Percentiles rank a stretch among this genome's conserved stretches.
Conservation (phyloP, 2,888 invertebrate genomes). For the Sepiola atlantica region DNA sequence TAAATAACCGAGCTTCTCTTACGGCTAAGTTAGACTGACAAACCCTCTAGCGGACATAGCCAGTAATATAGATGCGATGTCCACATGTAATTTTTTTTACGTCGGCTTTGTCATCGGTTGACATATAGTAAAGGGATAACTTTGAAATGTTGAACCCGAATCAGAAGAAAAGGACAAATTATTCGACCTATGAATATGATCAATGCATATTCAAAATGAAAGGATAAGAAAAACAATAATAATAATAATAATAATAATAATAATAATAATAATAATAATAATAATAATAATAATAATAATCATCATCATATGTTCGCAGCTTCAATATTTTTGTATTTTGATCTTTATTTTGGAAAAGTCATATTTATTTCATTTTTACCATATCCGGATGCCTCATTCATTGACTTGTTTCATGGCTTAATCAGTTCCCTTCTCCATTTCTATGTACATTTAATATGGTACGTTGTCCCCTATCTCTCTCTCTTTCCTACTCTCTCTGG, state of each 20-base stretch:
- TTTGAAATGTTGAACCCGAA: constrained; percentile 5
- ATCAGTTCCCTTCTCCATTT: neutral
- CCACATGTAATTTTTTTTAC: neutral
- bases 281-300: neutral
- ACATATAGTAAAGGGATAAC: neutral
- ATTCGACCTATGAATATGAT: constrained; percentile 32
- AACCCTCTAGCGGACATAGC: no score
- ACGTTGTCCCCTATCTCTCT: neutral
- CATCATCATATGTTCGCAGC: no score
- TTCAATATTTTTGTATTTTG: neutral
- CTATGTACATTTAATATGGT: neutral
- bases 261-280: no score
- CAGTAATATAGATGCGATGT: neutral
- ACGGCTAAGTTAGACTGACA: no score
- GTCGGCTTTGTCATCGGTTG: constrained; percentile 3
- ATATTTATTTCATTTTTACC: neutral
- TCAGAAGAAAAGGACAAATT: neutral
- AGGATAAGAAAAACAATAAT: neutral
- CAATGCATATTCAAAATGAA: neutral
- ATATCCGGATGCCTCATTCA: neutral
- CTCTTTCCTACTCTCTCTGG: neutral
- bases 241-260: no score
- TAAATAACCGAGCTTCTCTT: no score
- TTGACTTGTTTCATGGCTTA: neutral
- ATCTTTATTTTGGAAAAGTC: neutral